A percentile compares a stretch with the other conserved stretches of the same genome.
phyloP scores from a whole-genome alignment of 92 coral and sea anemone species.

The Phymanthus crucifer region DNA sequence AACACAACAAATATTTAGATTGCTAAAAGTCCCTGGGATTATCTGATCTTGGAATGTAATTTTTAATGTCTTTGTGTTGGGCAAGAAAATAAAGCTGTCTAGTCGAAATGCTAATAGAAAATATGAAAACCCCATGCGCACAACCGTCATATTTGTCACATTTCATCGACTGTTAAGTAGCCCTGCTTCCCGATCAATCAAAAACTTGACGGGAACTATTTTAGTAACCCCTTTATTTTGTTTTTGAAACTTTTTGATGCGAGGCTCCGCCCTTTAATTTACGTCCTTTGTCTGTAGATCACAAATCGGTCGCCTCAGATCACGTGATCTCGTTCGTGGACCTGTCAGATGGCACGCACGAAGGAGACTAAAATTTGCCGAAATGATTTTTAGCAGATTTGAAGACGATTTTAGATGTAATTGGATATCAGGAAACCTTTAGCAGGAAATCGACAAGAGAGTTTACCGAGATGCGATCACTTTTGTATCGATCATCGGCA shows the following conservation, averaged over 20 bases:
- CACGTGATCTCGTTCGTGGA: slow-evolving; percentile 15
- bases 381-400: not conserved
- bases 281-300: not conserved
- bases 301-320: not conserved
- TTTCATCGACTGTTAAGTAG: slow-evolving; percentile 29
- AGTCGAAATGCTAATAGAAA: slow-evolving; percentile 36
- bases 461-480: slow-evolving; percentile 4
- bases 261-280: slow-evolving; percentile 21
- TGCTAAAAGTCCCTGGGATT: slow-evolving; percentile 33
- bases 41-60: slow-evolving; percentile 34
- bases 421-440: slow-evolving; percentile 18
- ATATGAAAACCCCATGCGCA: slow-evolving; percentile 1
- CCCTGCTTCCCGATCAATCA: slow-evolving; percentile 44
- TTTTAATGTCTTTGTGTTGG: slow-evolving; percentile 36
- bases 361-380: slow-evolving; percentile 4
- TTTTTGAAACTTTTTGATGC: slow-evolving; percentile 32
- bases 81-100: slow-evolving; percentile 50
- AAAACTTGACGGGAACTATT: slow-evolving; percentile 28
- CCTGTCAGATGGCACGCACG: slow-evolving; percentile 15
- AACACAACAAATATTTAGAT: slow-evolving; percentile 32
- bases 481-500: slow-evolving; percentile 1
- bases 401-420: slow-evolving; percentile 5
- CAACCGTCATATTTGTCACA: slow-evolving; percentile 27
- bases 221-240: slow-evolving; percentile 31
- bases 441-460: slow-evolving; percentile 8